These are phyloP conservation scores for Numenius phaeopus DNA, from an alignment of 2,797 vertebrate species.

Conservation along the genomic window DNA sequence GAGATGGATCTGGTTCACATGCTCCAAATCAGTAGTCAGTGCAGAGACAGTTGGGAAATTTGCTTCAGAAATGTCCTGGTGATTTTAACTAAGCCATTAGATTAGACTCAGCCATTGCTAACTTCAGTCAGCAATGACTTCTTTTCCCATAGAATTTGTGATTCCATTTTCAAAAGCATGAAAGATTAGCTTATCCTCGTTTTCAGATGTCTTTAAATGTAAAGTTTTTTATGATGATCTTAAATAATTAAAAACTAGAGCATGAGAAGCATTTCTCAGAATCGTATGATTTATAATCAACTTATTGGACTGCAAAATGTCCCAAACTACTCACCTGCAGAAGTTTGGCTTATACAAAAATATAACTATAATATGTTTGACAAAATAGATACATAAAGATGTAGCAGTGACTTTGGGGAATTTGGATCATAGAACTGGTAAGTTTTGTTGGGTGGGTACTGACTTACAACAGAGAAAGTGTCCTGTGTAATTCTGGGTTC, in stretches of 20 bases:
- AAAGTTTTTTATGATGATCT: not conserved
- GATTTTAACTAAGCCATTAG: not conserved
- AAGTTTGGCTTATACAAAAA: not conserved
- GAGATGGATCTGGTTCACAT: not conserved
- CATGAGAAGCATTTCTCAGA: not conserved
- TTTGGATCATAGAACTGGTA: not conserved
- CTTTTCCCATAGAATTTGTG: not conserved
- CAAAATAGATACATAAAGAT: not conserved
- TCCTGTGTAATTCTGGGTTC: not conserved
- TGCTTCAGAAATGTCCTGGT: not conserved
- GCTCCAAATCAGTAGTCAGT: not conserved
- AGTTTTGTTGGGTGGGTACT: not conserved
- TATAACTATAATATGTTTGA: not conserved
- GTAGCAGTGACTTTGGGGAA: not conserved
- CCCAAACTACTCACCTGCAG: not conserved
- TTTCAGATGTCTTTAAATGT: not conserved
- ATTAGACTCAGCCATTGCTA: not conserved
- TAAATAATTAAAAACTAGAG: not conserved
- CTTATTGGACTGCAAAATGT: not conserved
- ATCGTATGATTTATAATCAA: not conserved
- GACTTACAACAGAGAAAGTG: not conserved
- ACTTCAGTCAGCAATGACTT: not conserved
- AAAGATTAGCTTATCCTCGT: not conserved
- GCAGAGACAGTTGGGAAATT: not conserved
- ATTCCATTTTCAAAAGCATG: not conserved